Base-by-base conservation (phyloP, 2,888 invertebrate genomes). In the Adelphocoris suturalis region DNA sequence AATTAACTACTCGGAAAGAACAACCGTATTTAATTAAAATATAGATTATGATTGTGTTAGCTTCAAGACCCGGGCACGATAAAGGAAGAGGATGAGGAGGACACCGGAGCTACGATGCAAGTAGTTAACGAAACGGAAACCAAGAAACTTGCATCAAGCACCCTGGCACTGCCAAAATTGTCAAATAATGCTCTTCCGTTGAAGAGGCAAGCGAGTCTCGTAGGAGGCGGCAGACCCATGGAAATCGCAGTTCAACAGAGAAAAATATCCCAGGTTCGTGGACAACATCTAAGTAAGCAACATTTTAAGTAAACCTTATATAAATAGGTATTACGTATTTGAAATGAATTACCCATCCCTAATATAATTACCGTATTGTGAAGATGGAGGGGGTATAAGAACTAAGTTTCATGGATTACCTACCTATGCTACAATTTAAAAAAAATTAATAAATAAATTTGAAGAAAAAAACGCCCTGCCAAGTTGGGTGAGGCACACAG, bases 31-130 rank as follows among this genome's bases (percentile, higher is more conserved):
- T n/a, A 68, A 68, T 68, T 68, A 27, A 23, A 68, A 68, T 23
- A 19, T 7, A 23, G 13, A 12, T 23, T 68, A 7, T 68, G 68
- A 78, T 46, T 4, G 16, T 19, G 12, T 7, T 19, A 78, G 78
- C 78, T 78, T 16, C 46, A 78, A 23, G 27, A 68, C 14, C 86
- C 47, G 3, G 37, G 12, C 23, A 86, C 86, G 19, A 86, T 86
- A 68, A 16, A 86, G 19, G 88, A 88, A 80, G 88, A 88, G 16
- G 88, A 88, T 28, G 88, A 88, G 52, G 88, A 88, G 28, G 87
- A 87, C 28, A 55, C 78, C 23, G 55, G 37, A 16, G 37, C 27
- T 14, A 16, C 47, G 48, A 19, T n/a, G 27, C 11, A 47, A 14
- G 14, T 75, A 0, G 47, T 46, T 3, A 16, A 23, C 19, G 68